phyloP scores from a whole-genome alignment of 2,888 invertebrate genomes.

The Plebejus argus region DNA sequence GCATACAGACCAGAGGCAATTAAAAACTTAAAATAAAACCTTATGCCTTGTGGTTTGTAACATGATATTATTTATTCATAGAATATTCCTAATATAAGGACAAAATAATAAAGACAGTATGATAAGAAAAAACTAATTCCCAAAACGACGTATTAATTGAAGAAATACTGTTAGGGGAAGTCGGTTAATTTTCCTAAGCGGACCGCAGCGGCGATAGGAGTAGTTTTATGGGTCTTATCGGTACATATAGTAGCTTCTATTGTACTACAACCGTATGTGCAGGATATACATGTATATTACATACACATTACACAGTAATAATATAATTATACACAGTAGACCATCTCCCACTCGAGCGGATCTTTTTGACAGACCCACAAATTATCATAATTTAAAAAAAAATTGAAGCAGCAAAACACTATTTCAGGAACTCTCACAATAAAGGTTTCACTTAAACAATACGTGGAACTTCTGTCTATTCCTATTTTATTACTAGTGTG shows the following conservation, averaged over 20 bases:
- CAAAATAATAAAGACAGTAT: not conserved
- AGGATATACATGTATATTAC: not conserved
- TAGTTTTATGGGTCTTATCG: conserved; percentile 15
- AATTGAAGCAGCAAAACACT: too few species aligned
- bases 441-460: too few species aligned
- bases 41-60: too few species aligned
- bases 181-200: conserved; percentile 1
- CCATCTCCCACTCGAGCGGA: too few species aligned
- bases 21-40: too few species aligned
- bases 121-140: not conserved
- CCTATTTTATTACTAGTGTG: too few species aligned
- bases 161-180: not conserved
- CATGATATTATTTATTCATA: conserved; percentile 38
- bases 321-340: not conserved
- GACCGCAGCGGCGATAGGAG: conserved; percentile 5
- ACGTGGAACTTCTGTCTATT: too few species aligned
- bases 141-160: not conserved
- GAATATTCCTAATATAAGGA: not conserved
- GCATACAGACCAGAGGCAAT: too few species aligned
- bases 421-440: too few species aligned
- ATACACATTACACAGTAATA: not conserved
- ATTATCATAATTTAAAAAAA: too few species aligned
- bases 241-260: not conserved
- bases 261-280: not conserved
- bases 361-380: too few species aligned